Evolutionary conservation across 53 echinoderm and acorn worm species (phyloP).

Genomic region (Echinarachnius parma): DNA sequence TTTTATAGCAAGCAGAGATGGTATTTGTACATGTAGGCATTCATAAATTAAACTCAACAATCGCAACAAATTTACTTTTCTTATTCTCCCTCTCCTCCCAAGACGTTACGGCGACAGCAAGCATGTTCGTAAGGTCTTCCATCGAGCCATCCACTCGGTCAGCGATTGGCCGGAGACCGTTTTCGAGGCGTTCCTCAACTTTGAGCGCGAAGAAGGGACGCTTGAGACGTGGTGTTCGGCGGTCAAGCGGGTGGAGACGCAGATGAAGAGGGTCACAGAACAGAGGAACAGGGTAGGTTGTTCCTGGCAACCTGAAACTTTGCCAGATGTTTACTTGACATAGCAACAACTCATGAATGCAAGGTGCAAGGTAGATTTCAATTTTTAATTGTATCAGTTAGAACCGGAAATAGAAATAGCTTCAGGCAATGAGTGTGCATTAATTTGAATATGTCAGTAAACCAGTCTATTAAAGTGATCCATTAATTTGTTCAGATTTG

Average conservation of each 20-base stretch:
- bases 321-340: neutral
- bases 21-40: too few species aligned
- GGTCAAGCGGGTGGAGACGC: slow-evolving; percentile 59
- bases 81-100: too few species aligned
- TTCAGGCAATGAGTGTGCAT: too few species aligned
- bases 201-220: slow-evolving; percentile 93
- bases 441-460: too few species aligned
- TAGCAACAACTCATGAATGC: too few species aligned
- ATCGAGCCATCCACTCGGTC: slow-evolving; percentile 72
- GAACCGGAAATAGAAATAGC: too few species aligned
- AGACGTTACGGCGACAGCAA: slow-evolving; percentile 77
- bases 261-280: slow-evolving; percentile 73
- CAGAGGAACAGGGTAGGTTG: slow-evolving; percentile 65
- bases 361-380: neutral
- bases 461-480: too few species aligned
- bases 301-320: neutral
- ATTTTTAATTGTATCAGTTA: too few species aligned
- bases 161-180: slow-evolving; percentile 91
- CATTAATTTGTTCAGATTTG: too few species aligned
- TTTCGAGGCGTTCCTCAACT: slow-evolving; percentile 80
- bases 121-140: slow-evolving; percentile 81
- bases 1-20: neutral
- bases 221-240: slow-evolving; percentile 76
- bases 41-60: too few species aligned
- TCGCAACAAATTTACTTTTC: too few species aligned